Evolutionary conservation across 2,888 invertebrate species (phyloP).

Genomic region (Graphium colonna): DNA sequence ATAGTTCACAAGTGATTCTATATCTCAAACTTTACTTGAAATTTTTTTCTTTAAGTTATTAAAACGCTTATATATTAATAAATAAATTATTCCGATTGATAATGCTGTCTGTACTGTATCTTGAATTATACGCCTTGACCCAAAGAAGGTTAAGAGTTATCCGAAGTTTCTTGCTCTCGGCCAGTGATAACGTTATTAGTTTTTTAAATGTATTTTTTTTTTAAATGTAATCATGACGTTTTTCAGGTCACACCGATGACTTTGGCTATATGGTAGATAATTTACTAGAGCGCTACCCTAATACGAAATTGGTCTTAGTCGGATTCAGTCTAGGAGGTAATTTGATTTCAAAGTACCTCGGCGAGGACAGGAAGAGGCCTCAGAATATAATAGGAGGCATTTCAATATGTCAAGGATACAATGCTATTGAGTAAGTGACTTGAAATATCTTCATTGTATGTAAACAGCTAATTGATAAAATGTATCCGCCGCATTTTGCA

Average conservation of each 20-base stretch:
- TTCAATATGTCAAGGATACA: slow-evolving; percentile 96
- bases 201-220: background rate
- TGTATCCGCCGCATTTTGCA: too few relatives aligned
- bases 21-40: too few relatives aligned
- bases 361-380: slow-evolving; percentile 85
- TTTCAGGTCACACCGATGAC: slow-evolving; percentile 93
- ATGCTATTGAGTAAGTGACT: slow-evolving; percentile 88
- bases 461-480: background rate
- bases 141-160: slow-evolving; percentile 11
- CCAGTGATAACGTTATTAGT: background rate
- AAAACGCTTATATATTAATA: too few relatives aligned
- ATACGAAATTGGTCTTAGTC: slow-evolving; percentile 88
- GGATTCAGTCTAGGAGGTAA: slow-evolving; percentile 98
- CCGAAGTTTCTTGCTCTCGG: background rate
- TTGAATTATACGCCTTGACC: background rate
- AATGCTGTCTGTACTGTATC: too few relatives aligned
- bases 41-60: too few relatives aligned
- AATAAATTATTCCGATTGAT: background rate
- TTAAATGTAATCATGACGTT: background rate
- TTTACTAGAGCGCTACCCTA: slow-evolving; percentile 85
- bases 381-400: slow-evolving; percentile 91
- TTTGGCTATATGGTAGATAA: slow-evolving; percentile 90
- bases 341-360: slow-evolving; percentile 94
- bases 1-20: too few relatives aligned
- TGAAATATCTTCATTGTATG: background rate